Percentiles rank a stretch among this genome's conserved stretches.
phyloP scores from a whole-genome alignment of 2,888 invertebrate species.

The Calameuta idolon region DNA sequence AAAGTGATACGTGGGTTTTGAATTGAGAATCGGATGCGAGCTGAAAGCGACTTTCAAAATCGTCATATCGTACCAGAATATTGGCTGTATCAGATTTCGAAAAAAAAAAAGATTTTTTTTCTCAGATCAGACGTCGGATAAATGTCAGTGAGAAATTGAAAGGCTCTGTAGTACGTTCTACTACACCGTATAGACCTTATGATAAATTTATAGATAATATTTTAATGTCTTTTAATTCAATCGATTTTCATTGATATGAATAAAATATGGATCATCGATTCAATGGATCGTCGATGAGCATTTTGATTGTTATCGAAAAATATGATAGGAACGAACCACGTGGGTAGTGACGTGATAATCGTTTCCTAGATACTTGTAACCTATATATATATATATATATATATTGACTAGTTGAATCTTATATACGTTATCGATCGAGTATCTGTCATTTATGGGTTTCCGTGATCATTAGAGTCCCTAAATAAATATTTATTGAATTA shows the following conservation, averaged over 20 bases:
- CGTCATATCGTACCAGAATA: neutral
- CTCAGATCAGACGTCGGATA: neutral
- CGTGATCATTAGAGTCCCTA: neutral
- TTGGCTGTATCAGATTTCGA: neutral
- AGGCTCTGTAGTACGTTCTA: neutral
- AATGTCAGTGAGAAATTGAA: neutral
- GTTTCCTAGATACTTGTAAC: neutral
- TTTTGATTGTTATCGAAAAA: neutral
- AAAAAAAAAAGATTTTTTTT: neutral
- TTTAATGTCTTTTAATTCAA: neutral
- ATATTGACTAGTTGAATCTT: neutral
- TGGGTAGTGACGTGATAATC: neutral
- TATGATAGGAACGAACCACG: neutral
- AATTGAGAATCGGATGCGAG: neutral
- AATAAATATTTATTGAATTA: neutral
- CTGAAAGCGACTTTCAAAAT: neutral
- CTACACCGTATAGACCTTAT: neutral
- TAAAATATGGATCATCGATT: neutral
- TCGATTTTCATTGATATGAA: neutral
- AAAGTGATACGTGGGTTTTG: slow-evolving; percentile 2
- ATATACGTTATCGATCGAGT: neutral
- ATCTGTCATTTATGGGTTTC: neutral
- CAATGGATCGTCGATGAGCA: neutral
- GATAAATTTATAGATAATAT: neutral
- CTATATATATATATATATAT: no score